A percentile compares a stretch with the other conserved stretches of the same genome.
Conservation (phyloP, 2,113 vertebrate species). For the Mirounga angustirostris region DNA sequence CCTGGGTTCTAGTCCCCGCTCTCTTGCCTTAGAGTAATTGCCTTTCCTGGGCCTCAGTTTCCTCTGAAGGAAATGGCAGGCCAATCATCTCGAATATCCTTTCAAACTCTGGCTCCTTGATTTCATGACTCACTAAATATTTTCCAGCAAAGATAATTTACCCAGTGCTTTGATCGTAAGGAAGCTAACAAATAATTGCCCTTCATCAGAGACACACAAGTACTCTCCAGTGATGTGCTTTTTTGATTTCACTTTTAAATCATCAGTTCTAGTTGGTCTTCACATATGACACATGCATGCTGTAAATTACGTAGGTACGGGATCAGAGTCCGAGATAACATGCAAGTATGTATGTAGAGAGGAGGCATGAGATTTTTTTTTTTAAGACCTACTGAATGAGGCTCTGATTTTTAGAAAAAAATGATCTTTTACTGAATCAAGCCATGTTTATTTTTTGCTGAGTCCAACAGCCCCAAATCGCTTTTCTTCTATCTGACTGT, state of each 20-base stretch:
- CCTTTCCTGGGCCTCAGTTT: neutral
- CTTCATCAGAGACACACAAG: neutral
- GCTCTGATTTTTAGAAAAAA: neutral
- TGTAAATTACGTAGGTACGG: neutral
- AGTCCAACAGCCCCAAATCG: neutral
- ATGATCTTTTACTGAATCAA: constrained; percentile 2
- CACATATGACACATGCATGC: neutral
- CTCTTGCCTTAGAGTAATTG: neutral
- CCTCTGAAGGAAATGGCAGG: neutral
- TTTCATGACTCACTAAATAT: constrained; percentile 17
- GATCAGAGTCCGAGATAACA: neutral
- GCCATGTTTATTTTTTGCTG: neutral
- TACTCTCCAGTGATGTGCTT: neutral
- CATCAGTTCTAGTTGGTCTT: neutral
- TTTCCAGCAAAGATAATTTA: constrained; percentile 50
- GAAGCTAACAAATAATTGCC: neutral
- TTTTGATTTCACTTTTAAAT: constrained; percentile 19
- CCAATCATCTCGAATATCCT: neutral
- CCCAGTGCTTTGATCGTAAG: neutral
- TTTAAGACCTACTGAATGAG: neutral
- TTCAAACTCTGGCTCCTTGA: neutral
- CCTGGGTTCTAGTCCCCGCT: neutral
- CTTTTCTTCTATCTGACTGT: neutral
- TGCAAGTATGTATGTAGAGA: neutral
- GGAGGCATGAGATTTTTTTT: neutral